phyloP scores from a whole-genome alignment of 2,113 vertebrate genomes.

The Carassius auratus region DNA sequence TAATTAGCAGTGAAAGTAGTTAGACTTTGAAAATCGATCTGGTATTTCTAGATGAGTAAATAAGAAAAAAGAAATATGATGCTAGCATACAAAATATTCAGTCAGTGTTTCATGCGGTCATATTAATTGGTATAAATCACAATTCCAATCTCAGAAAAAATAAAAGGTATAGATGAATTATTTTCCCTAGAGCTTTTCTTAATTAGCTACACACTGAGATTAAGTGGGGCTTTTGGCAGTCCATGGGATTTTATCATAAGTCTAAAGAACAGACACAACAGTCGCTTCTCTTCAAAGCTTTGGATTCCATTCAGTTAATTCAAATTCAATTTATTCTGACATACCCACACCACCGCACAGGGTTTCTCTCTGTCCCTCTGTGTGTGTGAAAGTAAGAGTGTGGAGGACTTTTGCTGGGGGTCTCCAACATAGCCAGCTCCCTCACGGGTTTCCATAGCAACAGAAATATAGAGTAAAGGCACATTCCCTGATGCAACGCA shows the following conservation, averaged over 20 bases:
- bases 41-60: background rate
- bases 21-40: too few species aligned
- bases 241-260: constrained; percentile 9
- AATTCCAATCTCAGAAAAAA: constrained; percentile 9
- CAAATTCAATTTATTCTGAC: constrained; percentile 38
- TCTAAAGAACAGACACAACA: constrained; percentile 31
- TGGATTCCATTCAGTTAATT: constrained; percentile 43
- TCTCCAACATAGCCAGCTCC: constrained; percentile 48
- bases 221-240: constrained; percentile 26
- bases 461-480: constrained; percentile 53
- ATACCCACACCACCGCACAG: constrained; percentile 9
- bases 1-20: too few species aligned
- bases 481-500: constrained; percentile 45
- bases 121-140: constrained; percentile 8
- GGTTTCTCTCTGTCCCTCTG: background rate
- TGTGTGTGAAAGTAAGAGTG: constrained; percentile 1
- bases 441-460: constrained; percentile 57
- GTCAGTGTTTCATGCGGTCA: background rate
- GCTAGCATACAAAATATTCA: background rate
- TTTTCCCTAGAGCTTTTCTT: constrained; percentile 33
- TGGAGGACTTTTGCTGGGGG: constrained; percentile 42
- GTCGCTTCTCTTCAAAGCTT: constrained; percentile 11
- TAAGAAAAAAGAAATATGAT: background rate
- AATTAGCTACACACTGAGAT: constrained; percentile 30
- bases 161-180: background rate